Evolutionary conservation across 2,113 vertebrate genomes (phyloP).

Genomic region (Leucosticte australis): DNA sequence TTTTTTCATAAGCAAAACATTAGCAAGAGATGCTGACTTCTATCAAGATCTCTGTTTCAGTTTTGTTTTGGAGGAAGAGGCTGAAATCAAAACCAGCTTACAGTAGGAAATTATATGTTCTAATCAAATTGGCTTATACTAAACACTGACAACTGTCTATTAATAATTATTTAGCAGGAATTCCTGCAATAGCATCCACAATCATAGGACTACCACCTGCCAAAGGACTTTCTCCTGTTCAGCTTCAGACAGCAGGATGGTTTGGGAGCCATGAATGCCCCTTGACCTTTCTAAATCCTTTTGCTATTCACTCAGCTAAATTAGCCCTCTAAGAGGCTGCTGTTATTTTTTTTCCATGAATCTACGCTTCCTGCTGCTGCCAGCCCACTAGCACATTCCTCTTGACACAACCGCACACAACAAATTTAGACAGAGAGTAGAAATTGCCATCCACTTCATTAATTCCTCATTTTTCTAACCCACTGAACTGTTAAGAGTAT

Average conservation of each 20-base stretch:
- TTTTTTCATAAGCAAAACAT: not conserved
- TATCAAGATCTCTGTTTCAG: not conserved
- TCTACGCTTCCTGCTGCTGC: constrained; percentile 40
- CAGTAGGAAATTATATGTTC: not conserved
- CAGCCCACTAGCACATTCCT: constrained; percentile 52
- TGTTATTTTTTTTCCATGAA: constrained; percentile 42
- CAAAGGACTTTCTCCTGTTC: constrained; percentile 31
- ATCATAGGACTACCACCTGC: not conserved
- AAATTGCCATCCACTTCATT: constrained; percentile 74
- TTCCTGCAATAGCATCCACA: not conserved
- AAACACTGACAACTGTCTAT: not conserved
- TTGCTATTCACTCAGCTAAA: constrained; percentile 72
- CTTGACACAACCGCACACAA: constrained; percentile 68
- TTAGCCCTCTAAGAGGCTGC: constrained; percentile 70
- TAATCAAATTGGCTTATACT: not conserved
- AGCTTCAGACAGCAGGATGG: constrained; percentile 19
- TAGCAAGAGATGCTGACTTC: not conserved
- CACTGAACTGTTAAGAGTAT: constrained; percentile 81
- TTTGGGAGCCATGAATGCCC: constrained; percentile 72
- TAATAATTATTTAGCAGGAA: not conserved
- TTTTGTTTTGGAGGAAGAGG: not conserved
- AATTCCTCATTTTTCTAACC: constrained; percentile 77
- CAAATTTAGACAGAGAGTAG: constrained; percentile 77
- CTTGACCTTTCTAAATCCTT: constrained; percentile 76
- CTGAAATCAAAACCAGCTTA: not conserved